phyloP scores from a whole-genome alignment of 2,888 invertebrate species.

The Siphlonurus alternatus region DNA sequence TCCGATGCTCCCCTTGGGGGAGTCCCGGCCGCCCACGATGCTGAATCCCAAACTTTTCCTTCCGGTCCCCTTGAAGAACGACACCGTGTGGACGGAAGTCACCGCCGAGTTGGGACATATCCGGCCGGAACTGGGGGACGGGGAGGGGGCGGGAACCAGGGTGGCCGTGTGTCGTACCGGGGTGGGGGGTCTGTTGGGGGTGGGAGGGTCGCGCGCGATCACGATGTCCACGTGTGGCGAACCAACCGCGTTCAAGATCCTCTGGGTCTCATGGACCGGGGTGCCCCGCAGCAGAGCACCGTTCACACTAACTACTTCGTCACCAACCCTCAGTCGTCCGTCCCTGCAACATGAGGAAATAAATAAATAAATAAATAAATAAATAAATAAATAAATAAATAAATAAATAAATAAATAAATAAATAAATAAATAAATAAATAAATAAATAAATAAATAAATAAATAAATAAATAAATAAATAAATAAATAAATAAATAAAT shows the following conservation, averaged over 20 bases:
- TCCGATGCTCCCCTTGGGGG: slow-evolving; percentile 70
- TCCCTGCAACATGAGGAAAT: too few relatives aligned
- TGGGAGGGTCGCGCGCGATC: slow-evolving; percentile 22
- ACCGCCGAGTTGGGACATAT: slow-evolving; percentile 3
- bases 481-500: too few relatives aligned
- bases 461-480: too few relatives aligned
- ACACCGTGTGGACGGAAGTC: slow-evolving; percentile 32
- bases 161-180: background rate
- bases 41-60: slow-evolving; percentile 77
- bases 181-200: slow-evolving; percentile 22
- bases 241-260: slow-evolving; percentile 14
- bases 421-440: too few relatives aligned
- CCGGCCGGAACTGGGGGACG: background rate
- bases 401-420: too few relatives aligned
- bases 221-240: slow-evolving; percentile 20
- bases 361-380: background rate
- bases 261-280: slow-evolving; percentile 20
- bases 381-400: background rate
- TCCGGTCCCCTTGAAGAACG: slow-evolving; percentile 63
- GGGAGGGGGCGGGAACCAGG: background rate
- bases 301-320: slow-evolving; percentile 31
- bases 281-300: slow-evolving; percentile 27
- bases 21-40: slow-evolving; percentile 75
- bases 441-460: background rate
- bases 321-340: slow-evolving; percentile 26